Evolutionary conservation across 2,113 vertebrate genomes (phyloP).

Genomic region (Pleuronectes platessa): DNA sequence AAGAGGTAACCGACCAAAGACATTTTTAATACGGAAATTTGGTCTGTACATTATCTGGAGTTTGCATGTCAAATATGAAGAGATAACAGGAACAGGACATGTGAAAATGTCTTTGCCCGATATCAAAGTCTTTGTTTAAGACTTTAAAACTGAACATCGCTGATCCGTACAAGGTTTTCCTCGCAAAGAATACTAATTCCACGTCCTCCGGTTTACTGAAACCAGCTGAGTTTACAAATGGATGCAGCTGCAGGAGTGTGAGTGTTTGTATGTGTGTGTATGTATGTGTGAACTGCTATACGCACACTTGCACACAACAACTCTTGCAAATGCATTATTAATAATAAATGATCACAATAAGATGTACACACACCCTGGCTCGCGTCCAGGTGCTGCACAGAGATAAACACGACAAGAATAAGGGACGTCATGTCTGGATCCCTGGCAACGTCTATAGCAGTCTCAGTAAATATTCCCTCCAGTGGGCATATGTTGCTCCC

Average conservation of each 20-base stretch:
- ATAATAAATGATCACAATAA: constrained; percentile 60
- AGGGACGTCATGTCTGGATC: constrained; percentile 57
- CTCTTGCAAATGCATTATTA: constrained; percentile 53
- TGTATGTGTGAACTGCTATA: constrained; percentile 2
- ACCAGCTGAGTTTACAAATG: not conserved
- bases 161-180: not conserved
- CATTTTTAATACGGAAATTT: too few species aligned
- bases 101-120: too few species aligned
- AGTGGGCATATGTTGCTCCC: constrained; percentile 59
- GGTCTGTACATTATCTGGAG: too few species aligned
- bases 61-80: too few species aligned
- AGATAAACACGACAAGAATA: constrained; percentile 67
- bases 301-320: not conserved
- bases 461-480: constrained; percentile 66
- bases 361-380: constrained; percentile 35
- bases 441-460: constrained; percentile 47
- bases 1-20: not conserved
- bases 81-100: too few species aligned
- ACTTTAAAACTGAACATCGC: too few species aligned
- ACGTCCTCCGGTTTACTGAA: not conserved
- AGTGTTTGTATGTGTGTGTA: not conserved
- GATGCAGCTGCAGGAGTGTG: constrained; percentile 3
- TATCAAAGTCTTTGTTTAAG: too few species aligned
- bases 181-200: not conserved
- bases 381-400: constrained; percentile 59